phyloP scores from a whole-genome alignment of 2,888 invertebrate species.

The Cheilosia soror region DNA sequence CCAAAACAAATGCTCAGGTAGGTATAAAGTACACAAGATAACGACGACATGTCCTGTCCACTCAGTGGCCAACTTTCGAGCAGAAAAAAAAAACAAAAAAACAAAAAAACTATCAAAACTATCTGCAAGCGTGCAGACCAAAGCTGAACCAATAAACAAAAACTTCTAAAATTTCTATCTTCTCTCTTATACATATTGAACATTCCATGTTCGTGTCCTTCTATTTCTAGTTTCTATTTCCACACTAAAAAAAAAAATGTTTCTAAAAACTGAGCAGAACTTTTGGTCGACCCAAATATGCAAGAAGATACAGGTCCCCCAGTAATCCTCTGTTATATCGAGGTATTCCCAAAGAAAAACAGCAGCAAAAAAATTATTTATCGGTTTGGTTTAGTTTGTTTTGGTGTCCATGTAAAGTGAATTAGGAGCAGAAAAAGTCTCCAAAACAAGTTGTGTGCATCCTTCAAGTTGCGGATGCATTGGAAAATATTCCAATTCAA shows the following conservation, averaged over 20 bases:
- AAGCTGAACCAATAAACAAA: conserved; percentile 45
- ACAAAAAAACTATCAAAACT: conserved; percentile 42
- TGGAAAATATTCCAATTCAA: conserved; percentile 46
- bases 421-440: conserved; percentile 21
- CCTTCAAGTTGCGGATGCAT: conserved; percentile 39
- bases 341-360: conserved; percentile 13
- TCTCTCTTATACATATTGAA: conserved; percentile 1
- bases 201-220: conserved; percentile 6
- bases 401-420: conserved; percentile 40
- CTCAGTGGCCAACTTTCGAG: conserved; percentile 55
- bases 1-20: conserved; percentile 26
- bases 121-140: conserved; percentile 25
- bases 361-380: conserved; percentile 43
- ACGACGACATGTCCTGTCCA: conserved; percentile 60
- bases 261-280: not conserved
- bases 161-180: conserved; percentile 17
- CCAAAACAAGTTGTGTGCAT: conserved; percentile 11
- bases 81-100: not conserved
- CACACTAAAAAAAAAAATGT: not conserved
- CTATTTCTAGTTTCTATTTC: conserved; percentile 1
- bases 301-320: conserved; percentile 30
- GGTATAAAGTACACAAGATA: conserved; percentile 49
- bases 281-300: conserved; percentile 24
- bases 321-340: conserved; percentile 26
- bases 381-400: conserved; percentile 37